A percentile compares a stretch with the other conserved stretches of the same genome.
phyloP scores from a whole-genome alignment of 2,797 vertebrate genomes.

The Helarctos malayanus region DNA sequence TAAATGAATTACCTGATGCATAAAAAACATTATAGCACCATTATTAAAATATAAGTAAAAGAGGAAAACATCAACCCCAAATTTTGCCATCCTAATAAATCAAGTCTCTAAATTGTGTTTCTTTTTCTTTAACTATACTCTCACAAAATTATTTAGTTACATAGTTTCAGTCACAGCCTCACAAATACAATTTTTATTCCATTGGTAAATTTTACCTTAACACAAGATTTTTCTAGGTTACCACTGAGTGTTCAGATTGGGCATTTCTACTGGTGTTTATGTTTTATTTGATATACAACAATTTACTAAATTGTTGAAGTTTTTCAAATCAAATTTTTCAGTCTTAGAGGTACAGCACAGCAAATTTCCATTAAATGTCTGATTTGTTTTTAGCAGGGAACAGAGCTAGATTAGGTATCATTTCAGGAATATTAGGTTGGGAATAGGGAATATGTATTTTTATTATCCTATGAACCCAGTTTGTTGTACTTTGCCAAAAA shows the following conservation, averaged over 20 bases:
- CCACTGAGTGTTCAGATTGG: not conserved
- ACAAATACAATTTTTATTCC: not conserved
- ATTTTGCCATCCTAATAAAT: not conserved
- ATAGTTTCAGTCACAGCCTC: not conserved
- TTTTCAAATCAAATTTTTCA: not conserved
- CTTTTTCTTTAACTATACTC: not conserved
- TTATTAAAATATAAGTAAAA: not conserved
- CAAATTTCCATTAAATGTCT: not conserved
- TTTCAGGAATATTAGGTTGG: constrained; percentile 15
- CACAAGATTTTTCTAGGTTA: not conserved
- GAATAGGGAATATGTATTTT: not conserved
- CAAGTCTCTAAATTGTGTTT: not conserved
- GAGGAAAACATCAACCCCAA: not conserved
- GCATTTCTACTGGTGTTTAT: not conserved
- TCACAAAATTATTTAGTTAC: not conserved
- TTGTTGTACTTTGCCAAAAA: not conserved
- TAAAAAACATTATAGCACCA: not conserved
- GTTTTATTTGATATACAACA: not conserved
- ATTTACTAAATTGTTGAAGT: not conserved
- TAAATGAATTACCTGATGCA: not conserved
- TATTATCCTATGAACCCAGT: not conserved
- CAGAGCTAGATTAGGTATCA: not conserved
- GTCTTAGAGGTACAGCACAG: not conserved
- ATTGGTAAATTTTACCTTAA: not conserved
- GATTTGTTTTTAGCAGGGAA: not conserved